Evolutionary conservation across 1,140 invertebrate species (phyloP).

Genomic region (Medauroidea extradentata): DNA sequence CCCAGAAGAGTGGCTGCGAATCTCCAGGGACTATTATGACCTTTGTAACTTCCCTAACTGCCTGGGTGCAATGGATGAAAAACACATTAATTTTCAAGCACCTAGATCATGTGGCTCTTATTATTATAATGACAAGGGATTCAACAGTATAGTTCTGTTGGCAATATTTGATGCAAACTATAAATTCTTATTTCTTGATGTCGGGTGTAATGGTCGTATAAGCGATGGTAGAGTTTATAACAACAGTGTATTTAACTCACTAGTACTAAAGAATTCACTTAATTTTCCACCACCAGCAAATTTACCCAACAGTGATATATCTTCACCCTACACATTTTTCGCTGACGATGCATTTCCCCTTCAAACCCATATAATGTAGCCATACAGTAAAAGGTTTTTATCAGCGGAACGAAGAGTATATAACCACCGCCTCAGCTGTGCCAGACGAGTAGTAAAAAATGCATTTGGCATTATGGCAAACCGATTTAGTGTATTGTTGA

Average conservation of each 20-base stretch:
- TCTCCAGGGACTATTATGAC: too few species aligned
- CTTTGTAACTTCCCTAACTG: too few species aligned
- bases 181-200: slow-evolving; percentile 29
- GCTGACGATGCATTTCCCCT: slow-evolving; percentile 42
- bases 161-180: slow-evolving; percentile 31
- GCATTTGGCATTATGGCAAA: slow-evolving; percentile 34
- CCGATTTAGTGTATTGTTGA: slow-evolving; percentile 13
- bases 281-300: too few species aligned
- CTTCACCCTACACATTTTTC: slow-evolving; percentile 28
- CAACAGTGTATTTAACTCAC: too few species aligned
- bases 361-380: slow-evolving; percentile 26
- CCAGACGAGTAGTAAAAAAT: slow-evolving; percentile 38
- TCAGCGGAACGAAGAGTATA: slow-evolving; percentile 24
- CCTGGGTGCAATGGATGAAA: too few species aligned
- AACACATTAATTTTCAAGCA: neutral
- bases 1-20: too few species aligned
- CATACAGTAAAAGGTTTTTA: slow-evolving; percentile 25
- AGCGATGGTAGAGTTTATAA: too few species aligned
- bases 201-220: slow-evolving; percentile 25
- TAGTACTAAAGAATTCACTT: too few species aligned
- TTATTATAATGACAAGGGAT: slow-evolving; percentile 3
- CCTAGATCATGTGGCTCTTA: neutral
- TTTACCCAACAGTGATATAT: neutral
- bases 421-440: slow-evolving; percentile 32
- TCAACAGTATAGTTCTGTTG: slow-evolving; percentile 31